These are phyloP conservation scores for Drosophila mercatorum DNA, from an alignment of 2,888 invertebrate species.

Conservation along the genomic window DNA sequence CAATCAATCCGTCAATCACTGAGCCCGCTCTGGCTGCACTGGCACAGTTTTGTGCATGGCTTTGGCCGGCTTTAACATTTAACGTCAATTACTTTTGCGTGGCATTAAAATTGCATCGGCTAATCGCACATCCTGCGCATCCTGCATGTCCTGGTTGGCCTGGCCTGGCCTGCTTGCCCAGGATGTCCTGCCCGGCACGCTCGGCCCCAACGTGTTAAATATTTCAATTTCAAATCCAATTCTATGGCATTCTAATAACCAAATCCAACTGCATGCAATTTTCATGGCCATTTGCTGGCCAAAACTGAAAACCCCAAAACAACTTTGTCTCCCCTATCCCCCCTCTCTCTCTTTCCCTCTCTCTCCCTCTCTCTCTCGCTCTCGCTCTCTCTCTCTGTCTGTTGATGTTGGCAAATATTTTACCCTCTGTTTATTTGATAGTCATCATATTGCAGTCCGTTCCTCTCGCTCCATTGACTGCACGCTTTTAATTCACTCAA, in stretches of 20 bases:
- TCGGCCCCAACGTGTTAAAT: slow-evolving; percentile 67
- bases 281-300: slow-evolving; percentile 65
- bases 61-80: slow-evolving; percentile 20
- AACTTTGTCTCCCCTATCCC: not conserved
- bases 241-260: slow-evolving; percentile 74
- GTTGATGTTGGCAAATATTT: slow-evolving; percentile 41
- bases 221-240: slow-evolving; percentile 78
- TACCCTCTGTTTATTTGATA: slow-evolving; percentile 40
- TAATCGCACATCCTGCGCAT: slow-evolving; percentile 21
- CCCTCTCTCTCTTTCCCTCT: not conserved
- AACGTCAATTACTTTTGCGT: slow-evolving; percentile 48
- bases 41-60: not conserved
- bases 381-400: not conserved
- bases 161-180: not conserved
- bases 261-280: slow-evolving; percentile 71
- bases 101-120: slow-evolving; percentile 31
- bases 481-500: slow-evolving; percentile 20
- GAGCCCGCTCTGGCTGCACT: not conserved
- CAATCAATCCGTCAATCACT: not conserved
- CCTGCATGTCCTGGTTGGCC: slow-evolving; percentile 7
- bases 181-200: slow-evolving; percentile 7
- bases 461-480: slow-evolving; percentile 35
- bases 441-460: slow-evolving; percentile 21
- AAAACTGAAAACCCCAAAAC: slow-evolving; percentile 37
- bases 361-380: not conserved